A percentile compares a stretch with the other conserved stretches of the same genome.
These are phyloP conservation scores for Ia io DNA, from an alignment of 2,113 vertebrate species.

Conservation along the genomic window DNA sequence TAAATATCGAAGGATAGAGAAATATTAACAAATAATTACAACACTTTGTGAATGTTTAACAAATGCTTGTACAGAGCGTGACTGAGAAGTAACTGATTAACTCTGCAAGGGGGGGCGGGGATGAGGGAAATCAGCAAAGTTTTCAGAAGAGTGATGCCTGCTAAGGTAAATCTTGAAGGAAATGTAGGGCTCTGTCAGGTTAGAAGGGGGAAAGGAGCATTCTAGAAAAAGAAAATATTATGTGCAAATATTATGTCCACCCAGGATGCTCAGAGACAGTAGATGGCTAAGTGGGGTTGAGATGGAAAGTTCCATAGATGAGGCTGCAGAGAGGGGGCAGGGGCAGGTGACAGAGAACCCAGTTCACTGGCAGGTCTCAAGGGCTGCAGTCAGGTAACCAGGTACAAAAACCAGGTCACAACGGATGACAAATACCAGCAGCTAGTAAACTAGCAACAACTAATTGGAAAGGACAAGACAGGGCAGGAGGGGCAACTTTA, in stretches of 20 bases:
- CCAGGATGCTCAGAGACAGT: background rate
- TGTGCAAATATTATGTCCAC: background rate
- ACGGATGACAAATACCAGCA: background rate
- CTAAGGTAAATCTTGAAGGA: background rate
- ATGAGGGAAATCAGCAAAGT: background rate
- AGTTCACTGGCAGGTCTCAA: background rate
- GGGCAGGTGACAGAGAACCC: background rate
- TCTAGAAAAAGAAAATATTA: background rate
- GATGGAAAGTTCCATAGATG: background rate
- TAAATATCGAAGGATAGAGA: conserved; percentile 38
- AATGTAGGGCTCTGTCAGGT: background rate
- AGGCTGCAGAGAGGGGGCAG: background rate
- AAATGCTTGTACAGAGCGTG: conserved; percentile 33
- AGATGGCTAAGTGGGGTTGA: background rate
- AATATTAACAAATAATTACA: conserved; percentile 65
- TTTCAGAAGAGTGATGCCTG: background rate
- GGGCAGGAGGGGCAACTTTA: background rate
- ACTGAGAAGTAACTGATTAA: conserved; percentile 65
- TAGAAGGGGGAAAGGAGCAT: background rate
- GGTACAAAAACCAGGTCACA: background rate
- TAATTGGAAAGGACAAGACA: background rate
- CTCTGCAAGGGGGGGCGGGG: background rate
- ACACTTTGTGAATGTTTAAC: conserved; percentile 66
- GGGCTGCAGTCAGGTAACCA: background rate
- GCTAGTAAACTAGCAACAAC: background rate